Conservation (phyloP, 2,797 vertebrate genomes). For the Catostomus latipinnis region DNA sequence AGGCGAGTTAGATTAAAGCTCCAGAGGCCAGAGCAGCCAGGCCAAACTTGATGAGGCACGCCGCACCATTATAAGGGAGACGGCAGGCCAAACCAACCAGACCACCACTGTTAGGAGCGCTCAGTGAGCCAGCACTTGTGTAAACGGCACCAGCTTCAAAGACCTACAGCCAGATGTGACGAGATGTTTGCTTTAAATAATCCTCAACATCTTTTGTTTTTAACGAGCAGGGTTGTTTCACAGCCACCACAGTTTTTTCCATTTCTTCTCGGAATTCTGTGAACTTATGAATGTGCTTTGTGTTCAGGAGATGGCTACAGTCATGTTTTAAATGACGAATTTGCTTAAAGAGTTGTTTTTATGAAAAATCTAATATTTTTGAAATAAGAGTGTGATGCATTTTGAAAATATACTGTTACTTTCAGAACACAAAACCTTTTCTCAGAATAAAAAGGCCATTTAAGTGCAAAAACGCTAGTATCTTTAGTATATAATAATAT, state of each 20-base stretch:
- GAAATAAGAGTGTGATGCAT: too few relatives aligned
- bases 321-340: neutral
- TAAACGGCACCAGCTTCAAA: conserved; percentile 54
- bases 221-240: conserved; percentile 37
- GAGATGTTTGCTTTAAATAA: conserved; percentile 52
- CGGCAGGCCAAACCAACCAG: conserved; percentile 48
- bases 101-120: conserved; percentile 33
- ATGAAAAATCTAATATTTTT: neutral
- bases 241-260: conserved; percentile 49
- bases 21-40: conserved; percentile 21
- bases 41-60: conserved; percentile 52
- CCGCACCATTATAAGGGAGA: conserved; percentile 50
- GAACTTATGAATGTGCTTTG: conserved; percentile 14
- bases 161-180: conserved; percentile 52
- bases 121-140: conserved; percentile 47
- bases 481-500: too few relatives aligned
- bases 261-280: conserved; percentile 42
- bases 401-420: too few relatives aligned
- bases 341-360: neutral
- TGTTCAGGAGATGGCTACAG: conserved; percentile 16
- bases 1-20: conserved; percentile 48
- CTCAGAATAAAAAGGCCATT: too few relatives aligned
- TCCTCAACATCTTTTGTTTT: conserved; percentile 32
- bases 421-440: too few relatives aligned
- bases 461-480: too few relatives aligned